Conservation (phyloP, 2,797 vertebrate species). For the Pipistrellus pipistrellus region DNA sequence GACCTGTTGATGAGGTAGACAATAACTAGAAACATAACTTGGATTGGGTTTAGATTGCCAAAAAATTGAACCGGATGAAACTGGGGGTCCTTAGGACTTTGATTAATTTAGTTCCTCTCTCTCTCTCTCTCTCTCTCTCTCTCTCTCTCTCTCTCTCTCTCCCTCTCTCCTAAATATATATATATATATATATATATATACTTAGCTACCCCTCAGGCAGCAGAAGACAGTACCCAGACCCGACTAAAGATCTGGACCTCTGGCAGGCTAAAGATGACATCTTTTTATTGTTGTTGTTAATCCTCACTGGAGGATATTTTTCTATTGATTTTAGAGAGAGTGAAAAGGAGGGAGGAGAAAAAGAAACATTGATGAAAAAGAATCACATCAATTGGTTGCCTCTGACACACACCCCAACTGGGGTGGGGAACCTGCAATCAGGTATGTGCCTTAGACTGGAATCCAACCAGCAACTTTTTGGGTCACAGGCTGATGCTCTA, state of each 20-base stretch:
- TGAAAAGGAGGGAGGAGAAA: too few relatives aligned
- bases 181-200: neutral
- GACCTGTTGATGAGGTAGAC: neutral
- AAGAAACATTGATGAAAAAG: too few relatives aligned
- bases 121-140: neutral
- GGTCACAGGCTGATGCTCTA: too few relatives aligned
- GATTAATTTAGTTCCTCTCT: neutral
- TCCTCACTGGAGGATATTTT: too few relatives aligned
- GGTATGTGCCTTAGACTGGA: too few relatives aligned
- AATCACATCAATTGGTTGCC: too few relatives aligned
- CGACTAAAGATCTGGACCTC: neutral
- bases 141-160: neutral
- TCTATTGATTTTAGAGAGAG: too few relatives aligned
- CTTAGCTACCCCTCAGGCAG: neutral
- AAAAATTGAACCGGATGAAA: slow-evolving; percentile 40
- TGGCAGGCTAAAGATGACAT: neutral
- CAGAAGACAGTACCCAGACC: neutral
- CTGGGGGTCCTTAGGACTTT: neutral
- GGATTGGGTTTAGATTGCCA: neutral
- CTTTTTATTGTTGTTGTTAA: neutral
- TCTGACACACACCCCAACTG: too few relatives aligned
- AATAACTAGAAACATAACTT: neutral
- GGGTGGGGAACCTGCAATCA: too few relatives aligned
- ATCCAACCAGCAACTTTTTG: too few relatives aligned
- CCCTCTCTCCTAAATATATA: too few relatives aligned